Evolutionary conservation across 1,140 invertebrate species (phyloP).

Genomic region (Heliconius hermathena): DNA sequence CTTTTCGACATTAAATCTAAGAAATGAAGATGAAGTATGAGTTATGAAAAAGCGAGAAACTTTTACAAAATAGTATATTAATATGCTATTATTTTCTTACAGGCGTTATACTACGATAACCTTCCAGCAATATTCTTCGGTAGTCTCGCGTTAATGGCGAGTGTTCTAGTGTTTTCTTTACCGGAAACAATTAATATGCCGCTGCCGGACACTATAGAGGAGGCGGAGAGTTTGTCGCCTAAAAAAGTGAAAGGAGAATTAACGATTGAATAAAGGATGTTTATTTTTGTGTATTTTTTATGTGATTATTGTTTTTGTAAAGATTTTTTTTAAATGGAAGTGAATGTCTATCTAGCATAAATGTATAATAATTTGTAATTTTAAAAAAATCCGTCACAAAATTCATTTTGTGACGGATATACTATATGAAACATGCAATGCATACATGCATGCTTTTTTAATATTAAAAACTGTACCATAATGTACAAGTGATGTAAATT

Average conservation of each 20-base stretch:
- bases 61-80: neutral
- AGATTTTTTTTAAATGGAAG: neutral
- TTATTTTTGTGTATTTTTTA: neutral
- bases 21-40: no score
- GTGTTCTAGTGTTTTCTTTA: conserved; percentile 84
- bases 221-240: conserved; percentile 85
- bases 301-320: neutral
- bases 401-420: no score
- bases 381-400: no score
- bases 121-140: conserved; percentile 88
- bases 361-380: no score
- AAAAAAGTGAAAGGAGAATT: conserved; percentile 34
- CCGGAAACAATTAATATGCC: conserved; percentile 87
- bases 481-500: no score
- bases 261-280: neutral
- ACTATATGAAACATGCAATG: no score
- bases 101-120: conserved; percentile 66
- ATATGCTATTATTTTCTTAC: conserved; percentile 21
- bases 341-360: neutral
- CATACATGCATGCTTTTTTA: no score
- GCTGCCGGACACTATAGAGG: conserved; percentile 87
- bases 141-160: conserved; percentile 83
- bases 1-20: no score
- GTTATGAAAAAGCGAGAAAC: no score
- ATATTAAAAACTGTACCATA: no score